A percentile compares a stretch with the other conserved stretches of the same genome.
Conservation (phyloP, 1,140 invertebrate species). For the Babylonia areolata region DNA sequence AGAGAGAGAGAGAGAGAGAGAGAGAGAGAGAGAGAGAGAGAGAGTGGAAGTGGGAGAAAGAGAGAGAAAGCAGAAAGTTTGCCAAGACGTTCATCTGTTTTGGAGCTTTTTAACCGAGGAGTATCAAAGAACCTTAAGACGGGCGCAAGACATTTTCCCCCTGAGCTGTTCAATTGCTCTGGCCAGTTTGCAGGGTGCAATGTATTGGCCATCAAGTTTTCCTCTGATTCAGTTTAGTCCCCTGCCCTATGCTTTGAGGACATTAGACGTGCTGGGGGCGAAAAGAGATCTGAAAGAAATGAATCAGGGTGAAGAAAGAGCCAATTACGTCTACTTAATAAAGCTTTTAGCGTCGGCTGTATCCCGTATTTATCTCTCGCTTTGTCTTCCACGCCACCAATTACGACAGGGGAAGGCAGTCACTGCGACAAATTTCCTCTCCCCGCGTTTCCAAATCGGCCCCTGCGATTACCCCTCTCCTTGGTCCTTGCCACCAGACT, state of each 20-base stretch:
- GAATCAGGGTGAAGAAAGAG: slow-evolving; percentile 38
- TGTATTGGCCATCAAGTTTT: background rate
- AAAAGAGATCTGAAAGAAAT: slow-evolving; percentile 22
- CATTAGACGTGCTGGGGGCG: slow-evolving; percentile 18
- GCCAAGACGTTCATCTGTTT: background rate
- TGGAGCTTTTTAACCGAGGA: background rate
- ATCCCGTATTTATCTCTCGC: slow-evolving; percentile 37
- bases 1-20: background rate
- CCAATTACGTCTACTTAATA: slow-evolving; percentile 40
- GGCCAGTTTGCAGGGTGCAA: background rate
- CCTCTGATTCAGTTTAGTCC: background rate
- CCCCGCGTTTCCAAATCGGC: slow-evolving; percentile 6
- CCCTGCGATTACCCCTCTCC: slow-evolving; percentile 20
- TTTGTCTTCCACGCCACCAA: slow-evolving; percentile 33
- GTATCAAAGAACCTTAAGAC: background rate
- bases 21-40: no score
- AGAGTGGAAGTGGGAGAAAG: no score
- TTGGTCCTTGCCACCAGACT: slow-evolving; percentile 9
- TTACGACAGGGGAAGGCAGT: slow-evolving; percentile 2
- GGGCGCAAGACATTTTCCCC: background rate
- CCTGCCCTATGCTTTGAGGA: background rate
- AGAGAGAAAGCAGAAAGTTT: background rate
- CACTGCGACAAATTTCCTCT: slow-evolving; percentile 31
- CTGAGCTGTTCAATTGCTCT: slow-evolving; percentile 4
- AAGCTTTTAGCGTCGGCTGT: slow-evolving; percentile 31